Evolutionary conservation across 2,888 invertebrate genomes (phyloP), one percentile per base, ranked within the genome.

Genomic region (Cheilosia grossa): DNA sequence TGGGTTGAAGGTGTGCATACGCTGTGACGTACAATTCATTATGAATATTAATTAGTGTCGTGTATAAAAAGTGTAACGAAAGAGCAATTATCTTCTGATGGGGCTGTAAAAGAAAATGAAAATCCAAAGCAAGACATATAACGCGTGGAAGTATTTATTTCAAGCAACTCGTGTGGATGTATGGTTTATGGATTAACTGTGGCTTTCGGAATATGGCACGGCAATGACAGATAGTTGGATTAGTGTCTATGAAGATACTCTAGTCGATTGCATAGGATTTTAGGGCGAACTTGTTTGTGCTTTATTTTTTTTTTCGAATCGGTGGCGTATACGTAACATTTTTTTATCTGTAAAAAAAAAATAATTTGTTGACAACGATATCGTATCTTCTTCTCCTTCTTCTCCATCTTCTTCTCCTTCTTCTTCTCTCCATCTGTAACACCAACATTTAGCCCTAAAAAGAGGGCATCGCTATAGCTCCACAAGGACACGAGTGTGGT

Each of bases 41-140:
- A 54, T 67, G 27, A 59, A 61, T 47, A 40, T 73, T 40, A 80
- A 80, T 80, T 67, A 40, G 40, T 58, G 40, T 58, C 47, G 19
- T 37, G 24, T 56, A 47, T 19, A 47, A 47, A 17, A 19, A 17
- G 17, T 47, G 17, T 17, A 47, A 47, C 47, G 17, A 47, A 19
- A 17, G 17, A 47, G 47, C 47, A 47, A 47, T 47, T 47, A 47
- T 9, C 17, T 30, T 9, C 30, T 9, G 44, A 27, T 27, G n/a
- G 37, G 37, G 33, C 10, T 42, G 42, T n/a, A 5, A 42, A 42
- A 17, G 15, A 44, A 44, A 44, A 44, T 17, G 5, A 47, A 47
- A 17, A 2, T 9, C 7, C 6, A 47, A 17, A n/a, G 6, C 44
- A n/a, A 6, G 17, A 17, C n/a, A 7, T 3, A 10, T 3, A 19